Percentiles rank a stretch among this genome's conserved stretches.
Evolutionary conservation across 1,140 invertebrate species (phyloP).

Genomic region (Drosophila kepulauana): DNA sequence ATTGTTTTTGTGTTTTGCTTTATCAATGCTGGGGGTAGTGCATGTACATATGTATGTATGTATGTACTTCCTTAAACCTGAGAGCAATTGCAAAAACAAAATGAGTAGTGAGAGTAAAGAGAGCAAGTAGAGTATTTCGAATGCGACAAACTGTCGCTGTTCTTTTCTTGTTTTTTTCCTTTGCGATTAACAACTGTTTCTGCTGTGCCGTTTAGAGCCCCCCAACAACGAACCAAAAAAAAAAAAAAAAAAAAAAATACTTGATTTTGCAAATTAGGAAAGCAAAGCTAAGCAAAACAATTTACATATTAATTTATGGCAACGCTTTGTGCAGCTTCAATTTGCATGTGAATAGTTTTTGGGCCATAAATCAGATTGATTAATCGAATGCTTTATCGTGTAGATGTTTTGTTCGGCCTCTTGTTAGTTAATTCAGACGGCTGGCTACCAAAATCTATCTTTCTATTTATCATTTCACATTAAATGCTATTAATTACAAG

Average conservation of each 20-base stretch:
- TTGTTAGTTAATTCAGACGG: slow-evolving; percentile 44
- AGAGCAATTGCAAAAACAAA: no score
- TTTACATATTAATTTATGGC: slow-evolving; percentile 48
- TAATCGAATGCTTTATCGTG: slow-evolving; percentile 53
- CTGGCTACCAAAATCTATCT: slow-evolving; percentile 52
- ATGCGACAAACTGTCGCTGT: not conserved
- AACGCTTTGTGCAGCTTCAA: slow-evolving; percentile 30
- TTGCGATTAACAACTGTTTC: slow-evolving; percentile 20
- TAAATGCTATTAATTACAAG: slow-evolving; percentile 58
- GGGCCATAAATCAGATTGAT: slow-evolving; percentile 70
- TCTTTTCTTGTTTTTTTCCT: slow-evolving; percentile 1
- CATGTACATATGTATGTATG: no score
- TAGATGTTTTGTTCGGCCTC: slow-evolving; percentile 58
- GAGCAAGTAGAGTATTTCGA: not conserved
- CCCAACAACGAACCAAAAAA: not conserved
- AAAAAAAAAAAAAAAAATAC: slow-evolving; percentile 5
- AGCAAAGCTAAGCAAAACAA: slow-evolving; percentile 28
- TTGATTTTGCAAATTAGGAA: slow-evolving; percentile 36
- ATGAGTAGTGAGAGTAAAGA: no score
- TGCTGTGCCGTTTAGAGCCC: slow-evolving; percentile 15
- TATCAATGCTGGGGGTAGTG: no score
- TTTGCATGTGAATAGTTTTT: slow-evolving; percentile 56
- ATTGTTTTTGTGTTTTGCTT: no score
- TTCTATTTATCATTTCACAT: slow-evolving; percentile 43
- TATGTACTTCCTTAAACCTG: no score